phyloP scores from a whole-genome alignment of 2,797 vertebrate species.

The Kryptopterus vitreolus region DNA sequence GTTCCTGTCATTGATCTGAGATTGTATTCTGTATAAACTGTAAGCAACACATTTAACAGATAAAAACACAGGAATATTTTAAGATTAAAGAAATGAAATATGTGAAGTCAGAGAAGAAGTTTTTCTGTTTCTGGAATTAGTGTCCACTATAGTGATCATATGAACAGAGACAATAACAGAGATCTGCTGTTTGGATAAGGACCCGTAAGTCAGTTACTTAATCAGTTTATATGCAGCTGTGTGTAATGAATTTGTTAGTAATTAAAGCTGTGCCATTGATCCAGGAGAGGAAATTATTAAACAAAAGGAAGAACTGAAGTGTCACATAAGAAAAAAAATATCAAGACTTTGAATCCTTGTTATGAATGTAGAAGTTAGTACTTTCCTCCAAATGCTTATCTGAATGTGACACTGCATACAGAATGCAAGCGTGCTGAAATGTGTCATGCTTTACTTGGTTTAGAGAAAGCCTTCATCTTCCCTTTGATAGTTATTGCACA shows the following conservation, averaged over 20 bases:
- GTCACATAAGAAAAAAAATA: neutral
- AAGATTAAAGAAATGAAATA: neutral
- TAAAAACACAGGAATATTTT: conserved; percentile 1
- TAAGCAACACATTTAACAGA: conserved; percentile 11
- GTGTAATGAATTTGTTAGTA: neutral
- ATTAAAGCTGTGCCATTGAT: conserved; percentile 10
- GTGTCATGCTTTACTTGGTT: neutral
- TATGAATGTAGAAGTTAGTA: neutral
- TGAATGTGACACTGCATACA: neutral
- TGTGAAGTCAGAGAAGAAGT: neutral
- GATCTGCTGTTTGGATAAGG: neutral
- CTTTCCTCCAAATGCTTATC: neutral
- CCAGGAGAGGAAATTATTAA: neutral
- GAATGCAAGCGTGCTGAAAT: neutral
- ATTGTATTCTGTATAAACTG: neutral
- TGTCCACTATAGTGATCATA: neutral
- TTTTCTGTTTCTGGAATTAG: neutral
- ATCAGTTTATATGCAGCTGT: neutral
- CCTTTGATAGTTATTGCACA: neutral
- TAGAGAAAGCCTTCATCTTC: neutral
- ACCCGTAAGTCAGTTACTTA: conserved; percentile 4
- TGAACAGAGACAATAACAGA: neutral
- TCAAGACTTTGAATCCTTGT: neutral
- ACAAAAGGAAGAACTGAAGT: neutral
- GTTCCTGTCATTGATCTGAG: conserved; percentile 9